Base-by-base conservation (phyloP, 2,797 vertebrate genomes). In the Notoglanidium macrostoma region DNA sequence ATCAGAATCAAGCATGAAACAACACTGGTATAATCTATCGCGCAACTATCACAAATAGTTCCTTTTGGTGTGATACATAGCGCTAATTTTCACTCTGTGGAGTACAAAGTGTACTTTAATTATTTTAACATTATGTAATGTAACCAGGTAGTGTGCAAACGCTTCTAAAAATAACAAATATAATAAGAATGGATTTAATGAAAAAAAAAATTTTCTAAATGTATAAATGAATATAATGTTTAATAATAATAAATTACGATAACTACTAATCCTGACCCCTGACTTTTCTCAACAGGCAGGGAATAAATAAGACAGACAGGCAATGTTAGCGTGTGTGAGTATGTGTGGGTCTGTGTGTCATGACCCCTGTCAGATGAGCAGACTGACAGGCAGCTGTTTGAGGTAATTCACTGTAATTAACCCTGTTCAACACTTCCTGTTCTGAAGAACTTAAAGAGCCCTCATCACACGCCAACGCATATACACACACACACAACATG, bases 381-480 rank as follows among this genome's bases (percentile, higher is more conserved):
- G 92, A 88, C 91, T 92, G 91, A 93, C 91, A 93, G 93, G 84
- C 92, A 90, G 93, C 92, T 93, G 93, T 77, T 92, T 91, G 89
- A 89, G 92, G 92, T 93, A 94, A 95, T 93, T 94, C 90, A 84
- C 32, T 88, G 91, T 95, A 96, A 96, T 96, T 96, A 95, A 91
- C 90, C 90, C 88, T 44, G 90, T 93, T 95, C 95, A 96, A 95
- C 93, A 96, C 94, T 96, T 96, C 96, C 96, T 96, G 95, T 92
- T 95, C 92, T 90, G 93, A 96, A 96, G 95, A 96, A 96, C 95
- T 95, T 95, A 95, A 96, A 93, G 92, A 95, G 92, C 86, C 49
- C 32, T 80, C 14, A 93, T 95, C 93, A 93, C 90, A 91, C 19
- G 63, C 51, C 78, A 81, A 55, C 6, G 19, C 32, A 46, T 23